Percentiles rank a stretch among this genome's conserved stretches.
These are phyloP conservation scores for Babylonia areolata DNA, from an alignment of 1,140 invertebrate species.

Conservation along the genomic window DNA sequence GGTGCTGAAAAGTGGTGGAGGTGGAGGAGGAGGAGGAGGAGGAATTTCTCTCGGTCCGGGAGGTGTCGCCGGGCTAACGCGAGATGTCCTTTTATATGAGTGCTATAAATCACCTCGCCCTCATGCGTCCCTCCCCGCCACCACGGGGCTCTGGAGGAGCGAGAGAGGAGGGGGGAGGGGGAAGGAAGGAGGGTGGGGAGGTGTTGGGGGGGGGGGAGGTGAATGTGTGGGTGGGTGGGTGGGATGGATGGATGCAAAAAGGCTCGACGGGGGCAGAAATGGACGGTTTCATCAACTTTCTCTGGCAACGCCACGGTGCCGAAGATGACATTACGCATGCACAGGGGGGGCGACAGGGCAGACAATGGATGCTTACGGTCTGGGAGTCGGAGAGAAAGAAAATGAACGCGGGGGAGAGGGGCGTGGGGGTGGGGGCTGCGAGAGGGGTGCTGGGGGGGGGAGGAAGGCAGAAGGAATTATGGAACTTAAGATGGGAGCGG, in stretches of 20 bases:
- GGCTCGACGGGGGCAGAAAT: neutral
- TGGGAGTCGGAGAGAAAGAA: no score
- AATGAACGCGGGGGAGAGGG: no score
- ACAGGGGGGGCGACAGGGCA: neutral
- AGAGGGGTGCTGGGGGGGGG: no score
- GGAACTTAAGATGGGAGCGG: neutral
- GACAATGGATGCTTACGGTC: no score
- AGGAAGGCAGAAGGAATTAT: neutral
- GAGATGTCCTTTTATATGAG: slow-evolving; percentile 22
- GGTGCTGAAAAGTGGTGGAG: neutral
- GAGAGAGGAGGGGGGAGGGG: neutral
- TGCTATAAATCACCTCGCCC: slow-evolving; percentile 15
- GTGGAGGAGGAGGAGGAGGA: neutral
- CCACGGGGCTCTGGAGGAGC: neutral
- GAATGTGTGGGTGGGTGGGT: neutral
- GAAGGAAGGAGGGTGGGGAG: neutral
- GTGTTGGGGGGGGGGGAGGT: neutral
- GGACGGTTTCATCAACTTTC: slow-evolving; percentile 23
- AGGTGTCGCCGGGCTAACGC: slow-evolving; percentile 7
- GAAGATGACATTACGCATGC: slow-evolving; percentile 23
- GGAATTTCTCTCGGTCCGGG: neutral
- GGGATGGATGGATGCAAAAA: neutral
- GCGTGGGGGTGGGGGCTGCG: no score
- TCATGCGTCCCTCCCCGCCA: neutral
- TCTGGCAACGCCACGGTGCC: neutral